Evolutionary conservation across 2,888 invertebrate species (phyloP).

Genomic region (Cantharis lateralis): DNA sequence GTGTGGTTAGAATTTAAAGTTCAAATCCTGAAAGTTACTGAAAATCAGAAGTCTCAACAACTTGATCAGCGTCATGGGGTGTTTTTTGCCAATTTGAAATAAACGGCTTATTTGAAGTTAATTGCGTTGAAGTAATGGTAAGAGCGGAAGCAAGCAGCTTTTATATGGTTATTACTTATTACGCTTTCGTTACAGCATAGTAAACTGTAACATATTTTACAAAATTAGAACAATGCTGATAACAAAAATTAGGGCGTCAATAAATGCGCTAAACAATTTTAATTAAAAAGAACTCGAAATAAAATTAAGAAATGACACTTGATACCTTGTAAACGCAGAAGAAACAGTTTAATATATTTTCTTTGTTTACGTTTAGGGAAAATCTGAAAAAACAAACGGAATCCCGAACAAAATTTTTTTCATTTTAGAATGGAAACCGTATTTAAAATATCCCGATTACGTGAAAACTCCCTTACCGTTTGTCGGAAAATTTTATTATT

Average conservation of each 20-base stretch:
- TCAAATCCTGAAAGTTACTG: not conserved
- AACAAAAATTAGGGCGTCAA: not conserved
- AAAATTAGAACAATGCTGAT: not conserved
- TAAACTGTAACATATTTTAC: not conserved
- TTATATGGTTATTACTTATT: not conserved
- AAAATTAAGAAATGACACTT: not conserved
- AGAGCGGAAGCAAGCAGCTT: not conserved
- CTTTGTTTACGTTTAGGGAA: not conserved
- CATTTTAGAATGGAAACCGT: not conserved
- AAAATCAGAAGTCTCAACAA: not conserved
- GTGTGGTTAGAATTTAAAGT: not conserved
- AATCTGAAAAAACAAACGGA: not conserved
- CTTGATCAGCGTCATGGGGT: not conserved
- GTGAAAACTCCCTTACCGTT: not conserved
- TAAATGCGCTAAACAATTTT: not conserved
- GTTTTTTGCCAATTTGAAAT: not conserved
- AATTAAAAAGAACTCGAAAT: no score
- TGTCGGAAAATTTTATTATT: not conserved
- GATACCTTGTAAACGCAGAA: not conserved
- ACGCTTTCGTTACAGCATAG: not conserved
- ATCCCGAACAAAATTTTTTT: not conserved
- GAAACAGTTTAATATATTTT: not conserved
- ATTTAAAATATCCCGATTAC: not conserved
- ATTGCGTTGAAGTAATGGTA: not conserved
- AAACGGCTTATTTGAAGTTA: not conserved